Percentiles rank a stretch among this genome's conserved stretches.
phyloP scores from a whole-genome alignment of 2,888 invertebrate species.

The Dryobotodes eremita region DNA sequence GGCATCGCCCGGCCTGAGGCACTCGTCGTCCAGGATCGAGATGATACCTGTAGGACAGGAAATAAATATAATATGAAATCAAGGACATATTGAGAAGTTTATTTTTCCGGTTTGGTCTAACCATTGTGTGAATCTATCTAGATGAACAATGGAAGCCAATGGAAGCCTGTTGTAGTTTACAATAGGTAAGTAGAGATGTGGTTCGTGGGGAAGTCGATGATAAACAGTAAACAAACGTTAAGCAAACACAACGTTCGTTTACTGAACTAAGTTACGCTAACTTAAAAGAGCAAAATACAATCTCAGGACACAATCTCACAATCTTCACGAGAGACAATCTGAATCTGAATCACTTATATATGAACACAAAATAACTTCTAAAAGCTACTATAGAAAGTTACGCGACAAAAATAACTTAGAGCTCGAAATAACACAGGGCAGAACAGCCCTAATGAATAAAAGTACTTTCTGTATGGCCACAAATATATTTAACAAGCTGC shows the following conservation, averaged over 20 bases:
- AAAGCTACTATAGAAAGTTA: too few relatives aligned
- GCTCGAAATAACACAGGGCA: too few relatives aligned
- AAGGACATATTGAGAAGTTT: not conserved
- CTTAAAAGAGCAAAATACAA: not conserved
- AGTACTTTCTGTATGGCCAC: too few relatives aligned
- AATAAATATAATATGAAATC: not conserved
- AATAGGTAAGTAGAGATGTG: not conserved
- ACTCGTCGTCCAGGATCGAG: conserved; percentile 97
- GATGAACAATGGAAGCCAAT: not conserved
- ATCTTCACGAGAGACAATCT: not conserved
- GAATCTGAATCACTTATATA: not conserved
- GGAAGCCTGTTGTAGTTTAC: too few relatives aligned
- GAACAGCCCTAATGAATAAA: too few relatives aligned
- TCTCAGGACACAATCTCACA: not conserved
- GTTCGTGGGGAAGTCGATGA: not conserved
- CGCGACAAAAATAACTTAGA: too few relatives aligned
- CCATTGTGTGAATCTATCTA: not conserved
- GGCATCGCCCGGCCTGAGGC: conserved; percentile 96
- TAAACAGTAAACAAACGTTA: not conserved
- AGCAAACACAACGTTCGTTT: not conserved
- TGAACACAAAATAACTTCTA: too few relatives aligned
- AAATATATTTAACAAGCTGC: too few relatives aligned
- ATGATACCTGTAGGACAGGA: conserved; percentile 92
- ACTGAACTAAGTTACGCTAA: not conserved
- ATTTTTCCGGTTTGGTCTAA: not conserved